These are phyloP conservation scores for Esox niger DNA, from an alignment of 2,113 vertebrate genomes.

Conservation along the genomic window DNA sequence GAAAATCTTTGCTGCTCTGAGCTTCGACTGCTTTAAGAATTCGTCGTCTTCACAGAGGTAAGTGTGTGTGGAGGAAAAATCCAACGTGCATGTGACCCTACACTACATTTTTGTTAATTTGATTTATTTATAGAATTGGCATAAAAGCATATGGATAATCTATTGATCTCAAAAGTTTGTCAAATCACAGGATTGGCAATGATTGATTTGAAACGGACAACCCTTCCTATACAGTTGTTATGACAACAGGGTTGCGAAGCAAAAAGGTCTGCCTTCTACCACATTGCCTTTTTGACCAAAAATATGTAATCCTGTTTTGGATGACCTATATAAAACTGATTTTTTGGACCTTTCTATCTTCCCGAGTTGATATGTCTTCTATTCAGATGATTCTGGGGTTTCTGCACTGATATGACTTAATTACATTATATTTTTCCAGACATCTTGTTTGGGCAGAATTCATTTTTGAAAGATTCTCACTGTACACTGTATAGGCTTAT, in stretches of 20 bases:
- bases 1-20: constrained; percentile 71
- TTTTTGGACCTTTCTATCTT: no score
- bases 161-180: no score
- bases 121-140: no score
- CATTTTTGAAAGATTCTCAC: neutral
- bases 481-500: neutral
- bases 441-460: neutral
- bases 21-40: constrained; percentile 72
- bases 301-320: neutral
- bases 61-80: neutral
- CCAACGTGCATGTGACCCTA: no score
- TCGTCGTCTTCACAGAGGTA: constrained; percentile 67
- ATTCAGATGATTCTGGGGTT: neutral
- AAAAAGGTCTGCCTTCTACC: neutral
- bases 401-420: neutral
- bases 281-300: neutral
- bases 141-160: no score
- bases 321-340: neutral
- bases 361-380: neutral
- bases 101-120: no score
- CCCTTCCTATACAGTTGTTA: constrained; percentile 15
- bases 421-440: neutral
- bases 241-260: constrained; percentile 14
- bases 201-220: no score
- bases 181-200: no score